These are phyloP conservation scores for Drosophila ezoana DNA, from an alignment of 2,888 invertebrate genomes.

Conservation along the genomic window DNA sequence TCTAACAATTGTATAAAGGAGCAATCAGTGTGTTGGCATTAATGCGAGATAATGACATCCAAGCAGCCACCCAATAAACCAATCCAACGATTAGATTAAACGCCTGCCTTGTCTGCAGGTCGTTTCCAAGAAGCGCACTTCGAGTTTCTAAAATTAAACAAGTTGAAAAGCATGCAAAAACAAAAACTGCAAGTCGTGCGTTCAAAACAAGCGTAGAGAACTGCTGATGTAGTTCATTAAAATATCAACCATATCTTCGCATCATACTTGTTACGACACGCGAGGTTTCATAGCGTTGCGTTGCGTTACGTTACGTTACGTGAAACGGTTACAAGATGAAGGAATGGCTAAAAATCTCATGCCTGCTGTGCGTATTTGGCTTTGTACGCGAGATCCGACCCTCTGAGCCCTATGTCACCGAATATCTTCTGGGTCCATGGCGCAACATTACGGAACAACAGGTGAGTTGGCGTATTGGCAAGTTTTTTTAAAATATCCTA, in stretches of 20 bases:
- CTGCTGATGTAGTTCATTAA: constrained; percentile 12
- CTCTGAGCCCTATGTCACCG: constrained; percentile 93
- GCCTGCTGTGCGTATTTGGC: constrained; percentile 91
- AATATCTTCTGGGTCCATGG: constrained; percentile 91
- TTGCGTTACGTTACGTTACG: constrained; percentile 15
- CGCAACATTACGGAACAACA: constrained; percentile 89
- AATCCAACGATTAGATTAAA: constrained; percentile 57
- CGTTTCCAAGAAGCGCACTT: constrained; percentile 39
- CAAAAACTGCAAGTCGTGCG: constrained; percentile 11
- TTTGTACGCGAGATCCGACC: constrained; percentile 94
- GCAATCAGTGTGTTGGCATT: constrained; percentile 51
- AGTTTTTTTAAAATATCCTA: not conserved
- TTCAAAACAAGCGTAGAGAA: constrained; percentile 6
- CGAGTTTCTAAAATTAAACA: constrained; percentile 17
- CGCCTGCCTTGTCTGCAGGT: constrained; percentile 1
- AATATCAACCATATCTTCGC: not conserved
- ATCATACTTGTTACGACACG: constrained; percentile 7
- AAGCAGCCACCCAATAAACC: constrained; percentile 32
- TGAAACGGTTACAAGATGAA: constrained; percentile 70
- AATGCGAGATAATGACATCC: constrained; percentile 51
- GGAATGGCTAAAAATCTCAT: constrained; percentile 89
- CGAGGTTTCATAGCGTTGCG: not conserved
- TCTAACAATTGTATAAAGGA: constrained; percentile 51
- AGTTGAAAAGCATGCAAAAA: constrained; percentile 22
- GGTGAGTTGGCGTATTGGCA: constrained; percentile 57